Percentiles rank a stretch among this genome's conserved stretches.
phyloP scores from a whole-genome alignment of 2,888 invertebrate species.

The Drosophila prostipennis region DNA sequence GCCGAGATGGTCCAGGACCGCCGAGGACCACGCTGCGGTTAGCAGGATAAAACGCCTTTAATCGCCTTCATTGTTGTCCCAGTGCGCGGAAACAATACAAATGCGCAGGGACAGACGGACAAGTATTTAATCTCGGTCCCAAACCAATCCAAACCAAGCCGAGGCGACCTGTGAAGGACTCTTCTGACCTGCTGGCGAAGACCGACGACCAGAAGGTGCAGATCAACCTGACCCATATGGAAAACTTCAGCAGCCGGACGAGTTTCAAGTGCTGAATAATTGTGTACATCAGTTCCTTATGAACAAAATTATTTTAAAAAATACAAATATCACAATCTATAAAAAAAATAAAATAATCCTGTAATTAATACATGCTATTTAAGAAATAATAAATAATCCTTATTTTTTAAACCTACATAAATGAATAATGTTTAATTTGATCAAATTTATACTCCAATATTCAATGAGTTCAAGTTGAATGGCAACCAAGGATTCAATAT shows the following conservation, averaged over 20 bases:
- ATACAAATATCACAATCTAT: too few species aligned
- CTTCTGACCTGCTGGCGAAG: conserved; percentile 17
- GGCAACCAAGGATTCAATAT: background rate
- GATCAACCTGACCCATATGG: conserved; percentile 4
- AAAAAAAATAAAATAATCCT: too few species aligned
- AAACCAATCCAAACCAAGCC: conserved; percentile 4
- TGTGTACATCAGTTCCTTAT: too few species aligned
- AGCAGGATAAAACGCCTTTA: conserved; percentile 78
- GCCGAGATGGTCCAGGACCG: conserved; percentile 5
- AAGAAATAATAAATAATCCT: too few species aligned
- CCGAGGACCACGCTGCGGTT: conserved; percentile 65
- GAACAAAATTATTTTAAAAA: too few species aligned
- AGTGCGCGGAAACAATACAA: conserved; percentile 72
- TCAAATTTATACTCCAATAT: too few species aligned
- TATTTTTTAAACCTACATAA: too few species aligned
- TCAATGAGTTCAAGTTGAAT: background rate
- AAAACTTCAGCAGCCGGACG: background rate
- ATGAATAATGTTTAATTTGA: too few species aligned
- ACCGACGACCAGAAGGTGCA: background rate
- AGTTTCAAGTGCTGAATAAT: background rate
- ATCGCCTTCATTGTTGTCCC: conserved; percentile 75
- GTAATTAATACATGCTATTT: too few species aligned
- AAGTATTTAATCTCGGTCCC: conserved; percentile 37
- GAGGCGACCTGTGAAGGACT: conserved; percentile 5
- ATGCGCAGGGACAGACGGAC: conserved; percentile 62